Conservation (phyloP, 2,113 vertebrate species). For the Siniperca knerii region DNA sequence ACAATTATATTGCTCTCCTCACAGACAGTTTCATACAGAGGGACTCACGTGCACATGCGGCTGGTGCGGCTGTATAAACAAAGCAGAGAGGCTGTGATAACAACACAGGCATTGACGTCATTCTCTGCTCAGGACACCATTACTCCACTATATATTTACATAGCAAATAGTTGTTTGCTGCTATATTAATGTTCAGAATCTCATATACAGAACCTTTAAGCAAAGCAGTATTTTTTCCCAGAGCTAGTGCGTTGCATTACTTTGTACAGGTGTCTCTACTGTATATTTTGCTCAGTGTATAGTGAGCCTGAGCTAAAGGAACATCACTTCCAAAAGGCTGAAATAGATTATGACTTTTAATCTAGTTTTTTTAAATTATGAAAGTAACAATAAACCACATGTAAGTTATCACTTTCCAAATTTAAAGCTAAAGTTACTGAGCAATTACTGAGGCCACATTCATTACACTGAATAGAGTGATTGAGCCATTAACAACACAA, state of each 20-base stretch:
- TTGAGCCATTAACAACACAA: not conserved
- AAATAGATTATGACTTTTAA: not conserved
- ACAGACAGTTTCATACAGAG: no score
- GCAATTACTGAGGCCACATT: not conserved
- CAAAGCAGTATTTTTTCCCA: not conserved
- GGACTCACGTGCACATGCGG: no score
- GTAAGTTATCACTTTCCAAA: not conserved
- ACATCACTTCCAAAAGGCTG: not conserved
- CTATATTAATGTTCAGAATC: no score
- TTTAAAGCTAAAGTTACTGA: not conserved
- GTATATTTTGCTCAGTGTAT: not conserved
- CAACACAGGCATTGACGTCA: no score
- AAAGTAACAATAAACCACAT: not conserved
- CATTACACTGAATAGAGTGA: not conserved
- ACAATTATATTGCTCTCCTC: no score
- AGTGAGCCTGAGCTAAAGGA: not conserved
- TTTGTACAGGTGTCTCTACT: not conserved
- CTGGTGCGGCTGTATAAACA: no score
- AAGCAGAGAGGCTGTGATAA: no score
- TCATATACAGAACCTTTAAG: no score
- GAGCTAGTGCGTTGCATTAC: not conserved
- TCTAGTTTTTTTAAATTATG: not conserved
- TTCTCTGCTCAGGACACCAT: no score
- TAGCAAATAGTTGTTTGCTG: no score
- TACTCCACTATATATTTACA: no score